A percentile compares a stretch with the other conserved stretches of the same genome.
These are phyloP conservation scores for Sarcophaga caerulescens DNA, from an alignment of 2,888 invertebrate species.

Conservation along the genomic window DNA sequence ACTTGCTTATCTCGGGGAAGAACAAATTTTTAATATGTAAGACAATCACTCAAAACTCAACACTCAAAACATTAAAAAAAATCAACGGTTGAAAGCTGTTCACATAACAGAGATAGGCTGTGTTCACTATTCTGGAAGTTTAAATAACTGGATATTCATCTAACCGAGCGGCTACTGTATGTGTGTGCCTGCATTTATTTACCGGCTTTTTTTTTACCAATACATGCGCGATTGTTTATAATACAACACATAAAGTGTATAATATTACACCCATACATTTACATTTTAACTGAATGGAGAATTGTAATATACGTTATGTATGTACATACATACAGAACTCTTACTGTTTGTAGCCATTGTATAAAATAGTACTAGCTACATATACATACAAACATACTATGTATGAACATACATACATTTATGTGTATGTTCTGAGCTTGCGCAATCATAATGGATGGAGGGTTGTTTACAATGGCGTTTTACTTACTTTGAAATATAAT, in stretches of 20 bases:
- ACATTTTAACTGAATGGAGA: no score
- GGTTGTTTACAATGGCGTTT: slow-evolving; percentile 67
- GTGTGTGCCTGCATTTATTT: neutral
- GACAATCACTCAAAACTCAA: no score
- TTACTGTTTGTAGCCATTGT: neutral
- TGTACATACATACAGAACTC: neutral
- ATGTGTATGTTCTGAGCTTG: slow-evolving; percentile 59
- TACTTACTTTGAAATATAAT: slow-evolving; percentile 62
- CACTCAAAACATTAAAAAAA: no score
- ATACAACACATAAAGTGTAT: neutral
- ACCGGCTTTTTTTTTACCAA: neutral
- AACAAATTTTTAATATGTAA: no score
- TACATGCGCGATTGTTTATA: neutral
- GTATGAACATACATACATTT: neutral
- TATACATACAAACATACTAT: neutral
- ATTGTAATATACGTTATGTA: no score
- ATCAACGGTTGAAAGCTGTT: no score
- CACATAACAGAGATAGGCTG: no score
- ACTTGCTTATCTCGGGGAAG: no score
- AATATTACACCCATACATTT: neutral
- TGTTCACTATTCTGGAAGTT: no score
- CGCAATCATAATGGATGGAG: slow-evolving; percentile 62
- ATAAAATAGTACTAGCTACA: neutral
- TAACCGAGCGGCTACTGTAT: no score
- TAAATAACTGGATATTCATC: no score